Base-by-base conservation (phyloP, 2,113 vertebrate genomes). In the Plotosus lineatus region DNA sequence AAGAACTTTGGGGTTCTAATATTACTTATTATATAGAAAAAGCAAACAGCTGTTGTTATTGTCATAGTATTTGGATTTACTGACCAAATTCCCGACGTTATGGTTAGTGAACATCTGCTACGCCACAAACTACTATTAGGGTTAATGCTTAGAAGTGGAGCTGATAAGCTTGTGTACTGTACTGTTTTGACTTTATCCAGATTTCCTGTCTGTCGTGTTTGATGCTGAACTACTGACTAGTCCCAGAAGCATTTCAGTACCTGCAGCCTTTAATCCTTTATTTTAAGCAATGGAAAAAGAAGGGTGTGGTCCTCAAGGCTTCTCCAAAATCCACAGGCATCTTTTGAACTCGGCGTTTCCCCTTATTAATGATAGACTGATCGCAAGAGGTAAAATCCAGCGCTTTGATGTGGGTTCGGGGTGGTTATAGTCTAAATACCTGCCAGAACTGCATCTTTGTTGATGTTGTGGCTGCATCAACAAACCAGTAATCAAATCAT, bases 311-410 rank as follows among this genome's bases (percentile, higher is more conserved):
- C 58, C 58, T 26, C 44, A 38, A 77, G 71, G 81, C 78, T 79
- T 76, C 50, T 79, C 75, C 72, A 21, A 83, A 83, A 81, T 78
- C 82, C 66, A 46, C 50, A 84, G 76, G 81, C 81, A 61, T 88
- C 81, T 85, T 87, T 87, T 42, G 65, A 85, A 81, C 79, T 65
- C 77, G n/a, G 79, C 68, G 72, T 75, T 79, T 68, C 81, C 83
- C 86, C 85, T 81, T 36, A 46, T 68, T 90, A 93, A 91, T 91
- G 80, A 91, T 82, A 93, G 90, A 84, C 80, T 89, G 66, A 71
- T 9, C 53, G 73, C 85, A 66, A 76, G 46, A 79, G 85, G 88
- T 80, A 81, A 82, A 80, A 61, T 80, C 60, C n/a, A 50, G 68
- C 77, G 75, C 75, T 71, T 85, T 90, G 69, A 89, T 89, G 68